Conservation (phyloP, 2,888 invertebrate genomes). For the Galeopsomyia nigrocyanea region DNA sequence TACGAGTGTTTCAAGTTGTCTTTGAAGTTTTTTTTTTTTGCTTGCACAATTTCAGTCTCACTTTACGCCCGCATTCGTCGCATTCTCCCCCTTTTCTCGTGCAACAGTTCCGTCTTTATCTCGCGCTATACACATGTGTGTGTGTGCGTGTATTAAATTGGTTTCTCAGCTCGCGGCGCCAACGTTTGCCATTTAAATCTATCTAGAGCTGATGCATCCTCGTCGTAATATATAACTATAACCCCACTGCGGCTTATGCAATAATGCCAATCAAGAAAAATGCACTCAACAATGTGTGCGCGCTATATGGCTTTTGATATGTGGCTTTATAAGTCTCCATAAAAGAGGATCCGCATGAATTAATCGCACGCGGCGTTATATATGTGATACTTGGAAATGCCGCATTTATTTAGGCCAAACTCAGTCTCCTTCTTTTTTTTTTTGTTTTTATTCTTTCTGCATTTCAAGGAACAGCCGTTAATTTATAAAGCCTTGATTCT, state of each 20-base stretch:
- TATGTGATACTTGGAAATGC: constrained; percentile 40
- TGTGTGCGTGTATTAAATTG: not conserved
- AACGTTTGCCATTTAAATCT: constrained; percentile 42
- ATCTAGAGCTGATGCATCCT: constrained; percentile 39
- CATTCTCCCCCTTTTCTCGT: not conserved
- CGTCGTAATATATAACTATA: constrained; percentile 12
- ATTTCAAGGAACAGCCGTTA: constrained; percentile 35
- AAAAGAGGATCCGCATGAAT: constrained; percentile 26
- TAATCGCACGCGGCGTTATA: constrained; percentile 36
- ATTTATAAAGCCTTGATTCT: constrained; percentile 42
- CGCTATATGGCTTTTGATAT: not conserved
- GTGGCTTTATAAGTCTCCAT: not conserved
- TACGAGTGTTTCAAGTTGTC: no score
- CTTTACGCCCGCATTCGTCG: not conserved
- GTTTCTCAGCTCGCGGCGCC: constrained; percentile 34
- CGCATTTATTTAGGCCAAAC: constrained; percentile 18
- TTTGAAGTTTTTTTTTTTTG: not conserved
- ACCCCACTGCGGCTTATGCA: constrained; percentile 39
- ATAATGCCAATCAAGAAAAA: constrained; percentile 49
- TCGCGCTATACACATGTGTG: not conserved
- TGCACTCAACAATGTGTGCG: constrained; percentile 19
- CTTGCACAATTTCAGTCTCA: not conserved
- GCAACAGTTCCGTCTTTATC: not conserved
- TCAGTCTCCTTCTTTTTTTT: not conserved
- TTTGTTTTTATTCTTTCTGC: not conserved